Evolutionary conservation across 2,888 invertebrate species (phyloP).

Genomic region (Agriopis leucophaearia): DNA sequence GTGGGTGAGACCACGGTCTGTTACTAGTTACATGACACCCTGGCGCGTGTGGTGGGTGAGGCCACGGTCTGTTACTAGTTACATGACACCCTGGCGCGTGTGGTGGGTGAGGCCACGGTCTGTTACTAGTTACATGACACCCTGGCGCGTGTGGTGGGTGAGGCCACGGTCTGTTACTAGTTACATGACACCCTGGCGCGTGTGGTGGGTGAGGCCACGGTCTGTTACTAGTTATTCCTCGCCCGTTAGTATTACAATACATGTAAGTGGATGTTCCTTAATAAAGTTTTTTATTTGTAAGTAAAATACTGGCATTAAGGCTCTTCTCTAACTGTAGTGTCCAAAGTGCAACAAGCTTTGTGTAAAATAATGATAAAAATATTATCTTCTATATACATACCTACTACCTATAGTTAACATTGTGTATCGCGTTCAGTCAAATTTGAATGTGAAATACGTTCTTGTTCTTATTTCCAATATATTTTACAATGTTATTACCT

Average conservation of each 20-base stretch:
- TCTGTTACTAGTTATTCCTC: slow-evolving; percentile 44
- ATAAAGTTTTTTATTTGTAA: slow-evolving; percentile 79
- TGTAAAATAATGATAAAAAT: slow-evolving; percentile 36
- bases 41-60: too few species aligned
- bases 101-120: too few species aligned
- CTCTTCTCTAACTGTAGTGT: slow-evolving; percentile 57
- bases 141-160: too few species aligned
- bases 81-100: too few species aligned
- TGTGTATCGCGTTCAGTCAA: slow-evolving; percentile 45
- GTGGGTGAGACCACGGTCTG: too few species aligned
- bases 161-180: too few species aligned
- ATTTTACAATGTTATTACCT: slow-evolving; percentile 61
- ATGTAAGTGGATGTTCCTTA: slow-evolving; percentile 73
- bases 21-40: too few species aligned
- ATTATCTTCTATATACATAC: slow-evolving; percentile 40
- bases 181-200: too few species aligned
- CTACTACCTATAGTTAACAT: slow-evolving; percentile 27
- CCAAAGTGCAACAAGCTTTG: slow-evolving; percentile 48
- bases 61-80: too few species aligned
- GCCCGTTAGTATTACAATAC: slow-evolving; percentile 54
- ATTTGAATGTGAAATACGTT: slow-evolving; percentile 50
- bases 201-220: not conserved
- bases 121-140: too few species aligned
- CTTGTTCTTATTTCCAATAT: slow-evolving; percentile 70
- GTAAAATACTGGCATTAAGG: slow-evolving; percentile 81